Conservation (phyloP, 2,888 invertebrate genomes). For the Molanna angustata region DNA sequence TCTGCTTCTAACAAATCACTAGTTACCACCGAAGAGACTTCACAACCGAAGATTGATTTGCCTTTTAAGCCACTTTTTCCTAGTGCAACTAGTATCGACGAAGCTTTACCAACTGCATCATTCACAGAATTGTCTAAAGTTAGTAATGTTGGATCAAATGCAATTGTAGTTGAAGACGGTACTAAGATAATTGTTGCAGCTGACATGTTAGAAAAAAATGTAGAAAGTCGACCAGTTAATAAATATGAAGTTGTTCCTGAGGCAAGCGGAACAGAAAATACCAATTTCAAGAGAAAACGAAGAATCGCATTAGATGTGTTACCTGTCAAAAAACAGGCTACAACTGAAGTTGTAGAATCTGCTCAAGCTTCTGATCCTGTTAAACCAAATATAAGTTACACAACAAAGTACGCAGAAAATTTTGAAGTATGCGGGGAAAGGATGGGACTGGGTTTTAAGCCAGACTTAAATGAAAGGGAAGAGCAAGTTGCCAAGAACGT, state of each 20-base stretch:
- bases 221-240: constrained; percentile 44
- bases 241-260: constrained; percentile 42
- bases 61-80: constrained; percentile 29
- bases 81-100: constrained; percentile 14
- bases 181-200: too few species aligned
- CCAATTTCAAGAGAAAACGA: constrained; percentile 42
- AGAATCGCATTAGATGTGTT: constrained; percentile 50
- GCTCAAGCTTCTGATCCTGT: neutral
- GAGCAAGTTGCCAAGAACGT: constrained; percentile 35
- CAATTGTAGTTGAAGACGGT: too few species aligned
- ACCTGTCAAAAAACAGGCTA: constrained; percentile 40
- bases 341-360: neutral
- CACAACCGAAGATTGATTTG: constrained; percentile 16
- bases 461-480: constrained; percentile 12
- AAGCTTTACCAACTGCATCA: neutral
- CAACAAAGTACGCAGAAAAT: constrained; percentile 49
- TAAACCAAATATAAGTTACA: constrained; percentile 37
- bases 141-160: too few species aligned
- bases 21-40: constrained; percentile 16
- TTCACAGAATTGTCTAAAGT: too few species aligned
- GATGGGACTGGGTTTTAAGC: constrained; percentile 49
- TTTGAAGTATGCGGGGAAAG: constrained; percentile 50
- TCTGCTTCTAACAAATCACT: constrained; percentile 19
- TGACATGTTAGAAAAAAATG: neutral
- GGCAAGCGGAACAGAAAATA: constrained; percentile 39